Conservation (phyloP, 30 jellyfish, hydroid and myxozoan species). For the Phacellophora camtschatica region DNA sequence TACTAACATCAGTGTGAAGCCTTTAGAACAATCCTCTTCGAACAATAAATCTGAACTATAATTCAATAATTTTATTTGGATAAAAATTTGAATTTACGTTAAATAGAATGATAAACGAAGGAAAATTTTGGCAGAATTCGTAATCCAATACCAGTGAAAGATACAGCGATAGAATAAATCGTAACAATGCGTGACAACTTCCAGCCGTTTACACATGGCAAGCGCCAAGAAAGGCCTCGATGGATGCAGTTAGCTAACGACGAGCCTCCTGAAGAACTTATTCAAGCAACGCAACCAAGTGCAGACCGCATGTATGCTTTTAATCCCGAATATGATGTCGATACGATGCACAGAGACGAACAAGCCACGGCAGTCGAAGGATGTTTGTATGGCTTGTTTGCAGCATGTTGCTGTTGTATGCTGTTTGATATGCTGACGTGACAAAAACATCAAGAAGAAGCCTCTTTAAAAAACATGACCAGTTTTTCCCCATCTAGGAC, state of each 20-base stretch:
- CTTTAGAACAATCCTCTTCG: no score
- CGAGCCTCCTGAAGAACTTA: conserved; percentile 65
- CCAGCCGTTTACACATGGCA: conserved; percentile 65
- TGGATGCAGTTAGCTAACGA: conserved; percentile 47
- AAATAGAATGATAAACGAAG: background rate
- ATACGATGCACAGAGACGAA: conserved; percentile 41
- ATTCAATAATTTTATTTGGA: no score
- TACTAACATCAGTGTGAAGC: background rate
- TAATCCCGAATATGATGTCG: conserved; percentile 34
- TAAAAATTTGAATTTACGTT: no score
- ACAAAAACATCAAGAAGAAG: no score
- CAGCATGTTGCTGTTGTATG: conserved; percentile 80
- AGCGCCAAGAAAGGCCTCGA: conserved; percentile 46
- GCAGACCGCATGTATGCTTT: conserved; percentile 21
- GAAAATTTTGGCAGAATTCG: no score
- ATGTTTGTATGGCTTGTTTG: conserved; percentile 69
- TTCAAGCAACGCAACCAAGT: conserved; percentile 69
- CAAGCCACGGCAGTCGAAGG: conserved; percentile 64
- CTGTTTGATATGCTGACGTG: conserved; percentile 57
- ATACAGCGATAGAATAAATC: no score
- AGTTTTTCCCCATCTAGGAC: no score
- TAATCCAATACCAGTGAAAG: no score
- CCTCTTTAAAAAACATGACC: no score
- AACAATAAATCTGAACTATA: no score
- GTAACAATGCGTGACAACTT: conserved; percentile 51